Base-by-base conservation (phyloP, 92 coral and sea anemone genomes). In the Galaxea fascicularis region DNA sequence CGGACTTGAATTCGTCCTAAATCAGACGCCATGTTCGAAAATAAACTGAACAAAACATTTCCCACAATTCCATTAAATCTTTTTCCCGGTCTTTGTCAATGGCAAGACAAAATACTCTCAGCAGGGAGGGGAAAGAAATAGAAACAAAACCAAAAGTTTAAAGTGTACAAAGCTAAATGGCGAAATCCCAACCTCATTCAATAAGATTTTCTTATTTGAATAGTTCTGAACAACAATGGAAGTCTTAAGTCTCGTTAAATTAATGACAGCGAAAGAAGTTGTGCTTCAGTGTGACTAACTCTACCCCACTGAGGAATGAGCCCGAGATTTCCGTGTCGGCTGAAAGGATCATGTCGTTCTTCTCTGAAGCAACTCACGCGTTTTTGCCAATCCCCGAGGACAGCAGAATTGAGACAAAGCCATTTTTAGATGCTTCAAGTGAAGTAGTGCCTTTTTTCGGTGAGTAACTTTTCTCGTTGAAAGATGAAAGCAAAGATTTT, bases 361-460 rank as follows among this genome's bases (percentile, higher is more conserved):
- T 96, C 62, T 83, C 96, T 10, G 88, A 92, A 59, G 98, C 98
- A 35, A 91, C 91, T 90, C 92, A 82, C 65, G 73, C 91, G 63
- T 94, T 96, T 71, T 84, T 74, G 49, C 88, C 93, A 6, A 79
- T 97, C 35, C 92, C 94, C 3, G 99, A 97, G 66, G 97, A 95
- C 78, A 79, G 86, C 53, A 95, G 79, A 84, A 97, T 97, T 15
- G 98, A 95, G 56, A 97, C 96, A 8, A 82, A 76, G 27, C 82
- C 98, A 60, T 97, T 97, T 84, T 91, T 97, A 70, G 96, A 95
- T 64, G 98, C 98, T 24, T 92, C 97, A 60, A 70, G 85, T 68
- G 94, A 95, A 87, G 90, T 97, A 22, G 99, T 97, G 10, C 99
- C 99, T 17, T 97, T 97, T 93, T 97, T 97, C 60, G 99, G 99